Base-by-base conservation (phyloP, 2,113 vertebrate species). In the Ochotona princeps region DNA sequence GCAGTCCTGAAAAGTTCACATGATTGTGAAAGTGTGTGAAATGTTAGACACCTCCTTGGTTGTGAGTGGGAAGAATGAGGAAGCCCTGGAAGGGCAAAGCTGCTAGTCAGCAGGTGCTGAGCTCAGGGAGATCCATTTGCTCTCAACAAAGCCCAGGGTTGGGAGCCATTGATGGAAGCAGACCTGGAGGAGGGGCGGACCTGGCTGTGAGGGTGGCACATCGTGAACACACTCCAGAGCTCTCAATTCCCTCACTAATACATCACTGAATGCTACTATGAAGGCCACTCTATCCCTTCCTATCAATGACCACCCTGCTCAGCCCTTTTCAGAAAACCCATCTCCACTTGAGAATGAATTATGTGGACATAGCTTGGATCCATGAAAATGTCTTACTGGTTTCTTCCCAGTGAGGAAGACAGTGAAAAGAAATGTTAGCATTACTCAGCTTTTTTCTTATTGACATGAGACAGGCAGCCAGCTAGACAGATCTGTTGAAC, bases 21-120 rank as follows among this genome's bases (percentile, higher is more conserved):
- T 44, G 67, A 32, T 84, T 76, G 57, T 89, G 26, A 91, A 92
- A 94, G 87, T 32, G 13, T 5, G 12, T 74, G 44, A 93, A 92
- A 81, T n/a, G 9, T 54, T 51, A 78, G 72, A 54, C 11, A 89
- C 83, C 83, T n/a, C 25, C 4, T 25, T 87, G 78, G 35, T 21
- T 26, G 11, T 23, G 44, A 54, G 63, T n/a, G 38, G n/a, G 13
- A 69, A 49, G 74, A 60, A 4, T 15, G 0, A 49, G 54, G 15
- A 87, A 18, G 4, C 15, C 2, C 8, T 17, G 5, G 20, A 28
- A 74, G 54, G 60, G 75, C 63, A 57, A 47, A 67, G 49, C 32
- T 66, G 8, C 20, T 5, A 18, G 74, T 10, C 11, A 35, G 38
- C 67, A 75, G 15, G 14, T 35, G 70, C 86, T 72, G 32, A 47